Percentiles rank a stretch among this genome's conserved stretches.
Conservation (phyloP, 2,113 vertebrate species). For the Orientallactaga bullata region DNA sequence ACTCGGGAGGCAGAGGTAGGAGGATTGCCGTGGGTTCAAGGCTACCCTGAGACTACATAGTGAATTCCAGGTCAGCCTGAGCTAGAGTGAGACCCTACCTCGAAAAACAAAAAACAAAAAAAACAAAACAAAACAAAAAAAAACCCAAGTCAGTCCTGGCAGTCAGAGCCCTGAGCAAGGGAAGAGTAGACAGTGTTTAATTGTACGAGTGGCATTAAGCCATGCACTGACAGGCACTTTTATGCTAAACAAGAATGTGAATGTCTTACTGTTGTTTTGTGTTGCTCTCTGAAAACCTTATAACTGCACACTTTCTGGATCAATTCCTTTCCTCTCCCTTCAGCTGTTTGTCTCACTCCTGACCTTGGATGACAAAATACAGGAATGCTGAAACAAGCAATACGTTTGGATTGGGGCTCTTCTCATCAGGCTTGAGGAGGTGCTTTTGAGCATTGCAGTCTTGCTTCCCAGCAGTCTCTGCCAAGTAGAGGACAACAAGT, state of each 20-base stretch:
- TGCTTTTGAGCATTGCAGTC: conserved; percentile 36
- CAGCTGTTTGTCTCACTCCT: conserved; percentile 54
- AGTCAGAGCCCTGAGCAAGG: conserved; percentile 44
- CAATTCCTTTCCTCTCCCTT: conserved; percentile 38
- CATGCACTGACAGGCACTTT: conserved; percentile 51
- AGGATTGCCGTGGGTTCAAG: no score
- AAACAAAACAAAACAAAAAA: no score
- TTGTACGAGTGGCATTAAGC: conserved; percentile 66
- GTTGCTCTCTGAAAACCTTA: conserved; percentile 62
- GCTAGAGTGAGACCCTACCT: no score
- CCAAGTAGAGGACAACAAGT: neutral
- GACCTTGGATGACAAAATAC: conserved; percentile 12
- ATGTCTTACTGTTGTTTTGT: conserved; percentile 59
- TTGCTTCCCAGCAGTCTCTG: conserved; percentile 63
- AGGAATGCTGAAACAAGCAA: conserved; percentile 32
- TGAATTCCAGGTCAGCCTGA: no score
- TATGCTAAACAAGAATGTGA: conserved; percentile 67
- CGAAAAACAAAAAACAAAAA: no score
- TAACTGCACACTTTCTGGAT: conserved; percentile 60
- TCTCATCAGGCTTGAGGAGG: neutral
- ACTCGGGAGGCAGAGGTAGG: no score
- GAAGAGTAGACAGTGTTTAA: conserved; percentile 63
- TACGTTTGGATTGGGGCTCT: conserved; percentile 42
- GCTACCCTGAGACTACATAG: no score
- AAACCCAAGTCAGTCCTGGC: conserved; percentile 45